Conservation (phyloP, 2,797 vertebrate genomes). For the Prionace glauca region DNA sequence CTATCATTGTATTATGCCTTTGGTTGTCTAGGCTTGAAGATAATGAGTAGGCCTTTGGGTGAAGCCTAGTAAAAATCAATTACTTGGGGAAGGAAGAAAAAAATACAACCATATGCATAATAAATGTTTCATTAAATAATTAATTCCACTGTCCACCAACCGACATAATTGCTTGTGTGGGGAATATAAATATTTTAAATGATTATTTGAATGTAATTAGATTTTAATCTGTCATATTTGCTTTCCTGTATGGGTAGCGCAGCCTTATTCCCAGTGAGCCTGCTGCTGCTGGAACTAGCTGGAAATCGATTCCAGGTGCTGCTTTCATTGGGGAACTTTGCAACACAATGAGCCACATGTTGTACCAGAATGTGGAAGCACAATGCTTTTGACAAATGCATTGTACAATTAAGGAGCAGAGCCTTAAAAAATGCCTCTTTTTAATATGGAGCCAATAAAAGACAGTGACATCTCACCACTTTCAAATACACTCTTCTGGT, state of each 20-base stretch:
- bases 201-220: background rate
- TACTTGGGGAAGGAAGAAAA: background rate
- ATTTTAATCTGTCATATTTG: background rate
- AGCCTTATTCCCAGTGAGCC: background rate
- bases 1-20: background rate
- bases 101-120: background rate
- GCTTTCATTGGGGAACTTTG: background rate
- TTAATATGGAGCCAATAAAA: background rate
- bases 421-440: background rate
- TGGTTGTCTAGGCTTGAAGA: background rate
- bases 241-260: background rate
- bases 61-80: background rate
- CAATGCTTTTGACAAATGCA: background rate
- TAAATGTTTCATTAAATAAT: slow-evolving; percentile 31
- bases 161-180: background rate
- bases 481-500: background rate
- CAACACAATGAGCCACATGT: background rate
- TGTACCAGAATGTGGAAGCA: background rate
- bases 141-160: background rate
- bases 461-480: background rate
- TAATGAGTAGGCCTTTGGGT: background rate
- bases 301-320: background rate
- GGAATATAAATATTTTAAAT: slow-evolving; percentile 31
- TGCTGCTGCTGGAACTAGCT: background rate
- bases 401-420: background rate